Evolutionary conservation across 2,113 vertebrate genomes (phyloP), one percentile per base, ranked within the genome.

Genomic region (Mormyrus lacerda): DNA sequence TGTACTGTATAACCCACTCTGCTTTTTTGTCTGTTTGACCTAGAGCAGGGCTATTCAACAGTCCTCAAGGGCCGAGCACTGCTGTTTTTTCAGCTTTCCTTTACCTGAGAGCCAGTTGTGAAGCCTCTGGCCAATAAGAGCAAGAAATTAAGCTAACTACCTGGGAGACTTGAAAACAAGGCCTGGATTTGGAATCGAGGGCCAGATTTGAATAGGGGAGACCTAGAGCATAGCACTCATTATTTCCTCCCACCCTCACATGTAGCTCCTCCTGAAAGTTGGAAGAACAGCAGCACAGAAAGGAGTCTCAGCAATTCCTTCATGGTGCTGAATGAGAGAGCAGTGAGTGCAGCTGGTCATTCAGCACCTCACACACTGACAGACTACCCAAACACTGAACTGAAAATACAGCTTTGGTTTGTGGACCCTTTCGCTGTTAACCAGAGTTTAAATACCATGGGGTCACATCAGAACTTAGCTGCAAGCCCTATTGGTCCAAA

Each of bases 281-380:
- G 97, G 90, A 96, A 97, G 27, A 99, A 97, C 0, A 96, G 97
- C 90, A 98, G 94, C 87, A 92, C 97, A 86, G 98, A 95, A 2
- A 93, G 94, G 91, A 94, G 97, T 91, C 97, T 97, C 45, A 98
- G 96, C 2, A 97, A 97, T 82, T 97, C 97, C 2, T 99, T 98
- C 94, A 97, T 8, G 55, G n/a, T n/a, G 55, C 21, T 58, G 21
- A n/a, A n/a, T 58, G 21, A 58, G 55, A 98, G 95, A 98, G 98
- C 83, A 99, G 98, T 9, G 98, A 99, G 95, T 98, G 99, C 91
- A 97, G 92, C 98, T 99, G 92, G 96, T 31, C 61, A 13, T 13
- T 11, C 10, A 69, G 91, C 93, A 91, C 1, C 35, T 10, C 31
- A 90, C 7, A 19, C 11, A 39, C 50, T 8, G 31, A 9, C 85